Base-by-base conservation (phyloP, 1,140 invertebrate genomes). In the Chrysoperla carnea region DNA sequence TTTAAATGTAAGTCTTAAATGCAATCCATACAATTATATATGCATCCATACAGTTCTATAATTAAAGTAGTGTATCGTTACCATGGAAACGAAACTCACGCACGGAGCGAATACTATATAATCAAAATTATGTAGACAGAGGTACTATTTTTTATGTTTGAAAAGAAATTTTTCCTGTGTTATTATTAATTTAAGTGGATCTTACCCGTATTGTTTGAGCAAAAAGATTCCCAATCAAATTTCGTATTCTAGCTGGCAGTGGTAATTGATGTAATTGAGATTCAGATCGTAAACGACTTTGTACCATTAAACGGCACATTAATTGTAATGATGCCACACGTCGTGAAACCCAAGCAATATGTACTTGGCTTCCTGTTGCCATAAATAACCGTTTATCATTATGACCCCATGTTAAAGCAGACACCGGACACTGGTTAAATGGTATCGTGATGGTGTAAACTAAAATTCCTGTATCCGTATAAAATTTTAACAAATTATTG, bases 381-480 rank as follows among this genome's bases (percentile, higher is more conserved):
- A 97, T 73, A 59, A 97, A 96, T 28, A 99, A 61, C 3, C 91
- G 70, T 48, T 89, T 82, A 54, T 96, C 94, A 61, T 94, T 93
- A 66, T 98, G 93, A 28, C 91, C 94, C 92, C 92, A 98, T 1
- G 92, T 97, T 50, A 98, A 66, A 6, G 91, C 88, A 29, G 87
- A 88, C 31, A 96, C 83, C 6, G 81, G 77, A 50, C 80, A 74
- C 83, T 89, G 52, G 44, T 68, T 70, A 49, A 67, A 71, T 17
- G 80, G 78, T 46, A 86, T 69, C 8, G 58, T 52, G 9, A 72
- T 67, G 11, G 67, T 70, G 61, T 80, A 80, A 29, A 80, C 56
- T 1, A 80, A 59, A 11, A 64, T 59, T 1, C 77, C 78, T 27
- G 61, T 62, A 39, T 75, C 72, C 14, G 75, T 76, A 52, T 81